Conservation (phyloP, 2,888 invertebrate genomes). For the Lasioglossum morio region DNA sequence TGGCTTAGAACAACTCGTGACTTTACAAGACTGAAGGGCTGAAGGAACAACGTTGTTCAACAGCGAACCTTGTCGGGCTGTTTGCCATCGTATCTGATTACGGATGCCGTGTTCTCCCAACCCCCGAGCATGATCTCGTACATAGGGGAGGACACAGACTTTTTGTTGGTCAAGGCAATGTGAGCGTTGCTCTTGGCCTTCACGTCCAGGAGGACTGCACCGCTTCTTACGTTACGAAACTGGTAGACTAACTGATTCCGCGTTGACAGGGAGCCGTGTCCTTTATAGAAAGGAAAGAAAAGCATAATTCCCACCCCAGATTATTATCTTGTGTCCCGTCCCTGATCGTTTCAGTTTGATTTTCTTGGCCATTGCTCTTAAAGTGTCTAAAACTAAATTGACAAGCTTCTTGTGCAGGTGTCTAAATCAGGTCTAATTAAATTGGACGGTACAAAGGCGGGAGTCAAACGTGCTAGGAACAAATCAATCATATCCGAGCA, state of each 20-base stretch:
- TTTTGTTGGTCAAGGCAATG: conserved; percentile 86
- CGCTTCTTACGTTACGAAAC: conserved; percentile 86
- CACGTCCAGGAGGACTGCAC: conserved; percentile 86
- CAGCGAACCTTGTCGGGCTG: conserved; percentile 88
- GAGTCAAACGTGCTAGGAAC: conserved; percentile 52
- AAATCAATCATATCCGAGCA: conserved; percentile 46
- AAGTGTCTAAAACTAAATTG: neutral
- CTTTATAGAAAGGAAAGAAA: conserved; percentile 48
- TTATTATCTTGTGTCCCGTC: neutral
- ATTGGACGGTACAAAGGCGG: neutral
- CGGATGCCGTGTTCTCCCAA: conserved; percentile 89
- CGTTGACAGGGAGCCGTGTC: conserved; percentile 81
- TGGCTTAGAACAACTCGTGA: neutral
- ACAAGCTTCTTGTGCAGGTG: conserved; percentile 39
- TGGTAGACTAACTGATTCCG: conserved; percentile 87
- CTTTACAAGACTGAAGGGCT: neutral
- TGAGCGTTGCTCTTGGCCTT: conserved; percentile 89
- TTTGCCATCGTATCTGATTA: conserved; percentile 88
- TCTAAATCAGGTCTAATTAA: conserved; percentile 10
- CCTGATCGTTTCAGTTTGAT: neutral
- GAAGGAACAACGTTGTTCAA: conserved; percentile 12
- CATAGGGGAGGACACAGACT: conserved; percentile 87
- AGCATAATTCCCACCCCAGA: neutral
- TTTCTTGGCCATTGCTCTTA: neutral
- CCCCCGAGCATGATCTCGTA: conserved; percentile 90